Evolutionary conservation across 2,113 vertebrate species (phyloP).

Genomic region (Leptobrachium ailaonicum): DNA sequence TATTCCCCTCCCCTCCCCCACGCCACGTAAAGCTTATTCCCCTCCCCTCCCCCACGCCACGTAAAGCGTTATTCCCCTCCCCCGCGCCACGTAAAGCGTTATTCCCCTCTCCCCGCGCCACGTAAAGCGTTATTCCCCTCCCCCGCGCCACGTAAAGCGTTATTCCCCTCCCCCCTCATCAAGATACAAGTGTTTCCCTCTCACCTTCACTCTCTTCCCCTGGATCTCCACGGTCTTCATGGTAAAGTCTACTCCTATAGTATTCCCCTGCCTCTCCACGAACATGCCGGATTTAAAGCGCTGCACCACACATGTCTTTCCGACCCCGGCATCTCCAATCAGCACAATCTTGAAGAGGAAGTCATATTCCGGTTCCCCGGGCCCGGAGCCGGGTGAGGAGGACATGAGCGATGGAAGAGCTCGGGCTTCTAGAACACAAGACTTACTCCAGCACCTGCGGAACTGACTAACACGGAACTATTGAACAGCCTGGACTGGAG

Average conservation of each 20-base stretch:
- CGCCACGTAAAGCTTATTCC: too few relatives aligned
- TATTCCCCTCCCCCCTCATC: too few relatives aligned
- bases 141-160: too few relatives aligned
- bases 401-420: background rate
- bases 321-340: conserved; percentile 83
- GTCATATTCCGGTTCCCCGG: conserved; percentile 60
- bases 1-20: too few relatives aligned
- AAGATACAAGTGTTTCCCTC: conserved; percentile 6
- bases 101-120: too few relatives aligned
- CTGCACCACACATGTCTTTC: conserved; percentile 85
- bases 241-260: conserved; percentile 85
- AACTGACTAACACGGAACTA: conserved; percentile 50
- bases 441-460: conserved; percentile 54
- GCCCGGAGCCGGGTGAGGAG: conserved; percentile 68
- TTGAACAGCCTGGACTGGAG: background rate
- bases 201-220: conserved; percentile 82
- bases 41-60: too few relatives aligned
- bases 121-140: too few relatives aligned
- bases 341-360: conserved; percentile 84
- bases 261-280: conserved; percentile 80
- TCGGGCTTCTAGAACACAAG: conserved; percentile 37
- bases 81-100: too few relatives aligned
- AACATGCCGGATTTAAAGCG: conserved; percentile 82
- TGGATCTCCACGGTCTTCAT: conserved; percentile 85
- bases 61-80: too few relatives aligned